phyloP scores from a whole-genome alignment of 2,888 invertebrate species.

The Proisotoma minuta region DNA sequence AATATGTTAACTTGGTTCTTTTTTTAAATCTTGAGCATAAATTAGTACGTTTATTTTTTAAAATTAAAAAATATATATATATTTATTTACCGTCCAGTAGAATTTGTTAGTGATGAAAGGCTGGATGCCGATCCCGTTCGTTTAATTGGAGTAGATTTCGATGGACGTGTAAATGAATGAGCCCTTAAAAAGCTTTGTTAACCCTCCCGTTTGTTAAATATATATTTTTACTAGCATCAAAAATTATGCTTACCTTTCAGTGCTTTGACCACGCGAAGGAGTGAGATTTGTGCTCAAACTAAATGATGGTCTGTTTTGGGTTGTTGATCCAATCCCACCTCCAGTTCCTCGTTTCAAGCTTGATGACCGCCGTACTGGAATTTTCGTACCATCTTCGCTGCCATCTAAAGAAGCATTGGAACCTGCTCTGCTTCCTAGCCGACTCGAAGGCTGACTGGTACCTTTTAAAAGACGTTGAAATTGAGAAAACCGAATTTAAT shows the following conservation, averaged over 20 bases:
- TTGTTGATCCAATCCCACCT: constrained; percentile 38
- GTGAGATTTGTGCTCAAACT: constrained; percentile 43
- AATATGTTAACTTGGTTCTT: no score
- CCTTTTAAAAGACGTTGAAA: constrained; percentile 43
- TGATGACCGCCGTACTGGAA: constrained; percentile 44
- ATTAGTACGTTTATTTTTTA: no score
- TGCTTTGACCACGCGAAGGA: constrained; percentile 31
- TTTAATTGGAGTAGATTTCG: constrained; percentile 40
- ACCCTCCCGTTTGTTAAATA: no score
- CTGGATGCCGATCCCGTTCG: constrained; percentile 45
- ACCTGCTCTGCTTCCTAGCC: constrained; percentile 85
- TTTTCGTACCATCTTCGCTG: constrained; percentile 53
- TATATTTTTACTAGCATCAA: background rate
- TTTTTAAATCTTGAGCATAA: no score
- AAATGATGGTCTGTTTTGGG: constrained; percentile 40
- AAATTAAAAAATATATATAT: no score
- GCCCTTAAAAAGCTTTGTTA: constrained; percentile 38
- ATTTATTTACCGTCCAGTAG: constrained; percentile 36
- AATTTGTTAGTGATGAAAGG: constrained; percentile 40
- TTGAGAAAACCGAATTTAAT: constrained; percentile 4
- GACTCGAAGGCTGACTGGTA: constrained; percentile 75
- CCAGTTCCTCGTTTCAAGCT: constrained; percentile 44
- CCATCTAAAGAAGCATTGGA: constrained; percentile 86
- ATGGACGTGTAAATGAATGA: constrained; percentile 44
- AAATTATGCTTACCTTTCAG: constrained; percentile 37